Percentiles rank a stretch among this genome's conserved stretches.
Evolutionary conservation across 1,140 invertebrate genomes (phyloP).

Genomic region (Colletes gigas): DNA sequence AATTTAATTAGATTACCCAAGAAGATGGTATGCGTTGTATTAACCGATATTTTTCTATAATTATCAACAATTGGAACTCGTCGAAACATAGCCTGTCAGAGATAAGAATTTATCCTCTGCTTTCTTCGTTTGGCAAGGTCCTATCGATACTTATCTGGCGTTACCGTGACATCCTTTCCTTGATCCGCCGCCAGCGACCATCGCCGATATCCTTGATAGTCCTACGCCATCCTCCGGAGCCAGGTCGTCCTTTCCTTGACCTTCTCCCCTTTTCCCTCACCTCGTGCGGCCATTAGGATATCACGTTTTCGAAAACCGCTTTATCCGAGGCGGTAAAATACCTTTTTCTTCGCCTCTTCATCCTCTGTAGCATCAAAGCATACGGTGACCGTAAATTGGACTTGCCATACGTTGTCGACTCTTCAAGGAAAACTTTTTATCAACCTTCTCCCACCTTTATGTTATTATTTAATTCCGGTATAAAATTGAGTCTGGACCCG

Average conservation of each 20-base stretch:
- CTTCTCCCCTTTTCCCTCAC: slow-evolving; percentile 32
- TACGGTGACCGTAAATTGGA: too few relatives aligned
- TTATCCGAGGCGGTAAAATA: background rate
- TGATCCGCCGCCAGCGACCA: slow-evolving; percentile 75
- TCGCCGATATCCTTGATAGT: slow-evolving; percentile 57
- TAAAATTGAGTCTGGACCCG: too few relatives aligned
- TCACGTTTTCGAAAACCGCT: slow-evolving; percentile 51
- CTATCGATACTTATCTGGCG: slow-evolving; percentile 72
- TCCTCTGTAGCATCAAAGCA: too few relatives aligned
- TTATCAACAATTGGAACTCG: too few relatives aligned
- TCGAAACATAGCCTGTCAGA: background rate
- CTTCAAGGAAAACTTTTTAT: too few relatives aligned
- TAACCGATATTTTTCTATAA: too few relatives aligned
- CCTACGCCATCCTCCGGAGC: background rate
- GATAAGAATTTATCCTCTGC: background rate
- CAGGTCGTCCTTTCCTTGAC: slow-evolving; percentile 5
- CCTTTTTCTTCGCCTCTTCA: background rate
- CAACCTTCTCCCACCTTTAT: too few relatives aligned
- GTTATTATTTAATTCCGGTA: too few relatives aligned
- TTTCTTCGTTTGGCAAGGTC: slow-evolving; percentile 34
- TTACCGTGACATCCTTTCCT: slow-evolving; percentile 76
- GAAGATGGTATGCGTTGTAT: too few relatives aligned
- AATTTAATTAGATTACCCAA: too few relatives aligned
- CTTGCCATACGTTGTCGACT: too few relatives aligned
- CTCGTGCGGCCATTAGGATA: slow-evolving; percentile 39